Conservation (phyloP, 2,113 vertebrate species). For the Bothrops jararaca region DNA sequence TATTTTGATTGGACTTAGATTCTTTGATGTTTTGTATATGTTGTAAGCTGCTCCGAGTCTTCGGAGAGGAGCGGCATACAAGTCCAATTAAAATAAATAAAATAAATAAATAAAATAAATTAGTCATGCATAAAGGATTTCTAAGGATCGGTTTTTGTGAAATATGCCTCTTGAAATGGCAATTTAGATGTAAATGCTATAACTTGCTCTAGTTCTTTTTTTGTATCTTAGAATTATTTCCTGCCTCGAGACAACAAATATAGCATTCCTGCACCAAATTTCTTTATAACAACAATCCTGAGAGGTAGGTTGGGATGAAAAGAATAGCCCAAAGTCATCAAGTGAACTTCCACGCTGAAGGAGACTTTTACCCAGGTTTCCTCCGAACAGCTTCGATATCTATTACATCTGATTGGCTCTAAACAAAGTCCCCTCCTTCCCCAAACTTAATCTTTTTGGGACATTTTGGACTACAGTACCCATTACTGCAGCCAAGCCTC, state of each 20-base stretch:
- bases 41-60: too few relatives aligned
- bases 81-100: too few relatives aligned
- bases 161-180: not conserved
- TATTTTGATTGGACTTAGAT: too few relatives aligned
- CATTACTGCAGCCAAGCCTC: not conserved
- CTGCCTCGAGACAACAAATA: not conserved
- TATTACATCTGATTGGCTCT: not conserved
- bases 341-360: not conserved
- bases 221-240: not conserved
- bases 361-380: not conserved
- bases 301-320: not conserved
- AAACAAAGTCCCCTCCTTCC: not conserved
- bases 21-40: too few relatives aligned
- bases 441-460: not conserved
- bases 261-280: not conserved
- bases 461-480: not conserved
- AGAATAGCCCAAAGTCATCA: not conserved
- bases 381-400: not conserved
- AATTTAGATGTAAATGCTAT: not conserved
- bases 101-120: too few relatives aligned
- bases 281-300: not conserved
- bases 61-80: too few relatives aligned
- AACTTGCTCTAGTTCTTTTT: not conserved
- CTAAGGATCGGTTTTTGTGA: not conserved
- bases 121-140: not conserved